phyloP scores from a whole-genome alignment of 1,140 invertebrate genomes.

The Drosophila guanche region DNA sequence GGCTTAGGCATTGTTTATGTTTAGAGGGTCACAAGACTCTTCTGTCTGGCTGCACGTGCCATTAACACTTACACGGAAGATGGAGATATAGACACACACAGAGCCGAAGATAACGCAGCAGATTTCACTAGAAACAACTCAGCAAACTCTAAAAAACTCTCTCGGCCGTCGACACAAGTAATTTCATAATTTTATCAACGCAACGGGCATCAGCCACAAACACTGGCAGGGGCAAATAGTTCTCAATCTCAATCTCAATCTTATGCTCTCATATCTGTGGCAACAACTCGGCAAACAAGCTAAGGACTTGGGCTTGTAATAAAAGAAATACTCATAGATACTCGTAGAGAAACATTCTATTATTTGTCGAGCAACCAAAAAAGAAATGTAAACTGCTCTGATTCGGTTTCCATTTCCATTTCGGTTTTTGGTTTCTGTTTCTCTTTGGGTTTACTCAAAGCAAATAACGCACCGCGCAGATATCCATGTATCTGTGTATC shows the following conservation, averaged over 20 bases:
- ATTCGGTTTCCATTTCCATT: constrained; percentile 54
- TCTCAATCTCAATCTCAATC: constrained; percentile 37
- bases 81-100: constrained; percentile 7
- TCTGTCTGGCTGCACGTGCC: constrained; percentile 69
- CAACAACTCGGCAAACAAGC: constrained; percentile 65
- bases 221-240: constrained; percentile 69
- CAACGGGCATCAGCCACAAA: constrained; percentile 66
- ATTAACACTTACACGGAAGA: constrained; percentile 75
- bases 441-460: constrained; percentile 31
- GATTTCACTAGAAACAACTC: constrained; percentile 67
- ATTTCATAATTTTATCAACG: constrained; percentile 80
- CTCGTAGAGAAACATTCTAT: constrained; percentile 42
- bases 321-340: constrained; percentile 25
- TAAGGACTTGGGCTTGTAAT: constrained; percentile 55
- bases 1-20: constrained; percentile 47
- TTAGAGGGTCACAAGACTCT: constrained; percentile 11
- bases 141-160: constrained; percentile 37
- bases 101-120: constrained; percentile 45
- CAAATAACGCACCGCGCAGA: constrained; percentile 29
- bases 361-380: constrained; percentile 71
- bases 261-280: constrained; percentile 47
- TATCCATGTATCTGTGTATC: constrained; percentile 27
- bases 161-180: constrained; percentile 22
- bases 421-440: constrained; percentile 42
- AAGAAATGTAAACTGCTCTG: constrained; percentile 75